Evolutionary conservation across 2,113 vertebrate genomes (phyloP), one percentile per base, ranked within the genome.

Genomic region (Syrrhaptes paradoxus): DNA sequence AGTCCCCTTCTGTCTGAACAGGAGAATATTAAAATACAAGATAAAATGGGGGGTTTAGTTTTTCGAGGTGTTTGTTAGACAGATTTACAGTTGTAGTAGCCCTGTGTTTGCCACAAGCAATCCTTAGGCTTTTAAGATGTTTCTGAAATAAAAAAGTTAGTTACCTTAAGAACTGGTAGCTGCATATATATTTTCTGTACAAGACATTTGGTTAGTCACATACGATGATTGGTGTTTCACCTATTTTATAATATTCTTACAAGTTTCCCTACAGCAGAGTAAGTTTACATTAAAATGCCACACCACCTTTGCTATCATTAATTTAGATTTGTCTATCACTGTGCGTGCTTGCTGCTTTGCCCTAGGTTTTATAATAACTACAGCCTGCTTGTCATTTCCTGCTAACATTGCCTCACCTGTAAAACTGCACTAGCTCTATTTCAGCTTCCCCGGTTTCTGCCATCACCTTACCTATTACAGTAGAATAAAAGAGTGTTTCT

Each of bases 281-380:
- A 94, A 97, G 93, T 97, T 97, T 96, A 92, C 95, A 97, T 97
- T 97, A 97, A 97, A 98, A 98, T 98, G 96, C 96, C 95, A 93
- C 83, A 96, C 92, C 52, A 65, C 91, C 76, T 73, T 96, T 91
- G 91, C 88, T 70, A 92, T 95, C 95, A 93, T 98, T 98, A 98
- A 98, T 98, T 98, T 98, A 97, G 93, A 95, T 98, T 98, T 97
- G 96, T 97, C 98, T 97, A 96, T 98, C 97, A 96, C 97, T 94
- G 94, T 94, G 93, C 95, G 94, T 76, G 95, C 94, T 96, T 89
- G 96, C 97, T 97, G 96, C 97, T 96, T 98, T 97, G 97, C 97
- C 97, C 97, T 97, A 95, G 97, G 97, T 98, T 97, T 97, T 97
- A 97, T 82, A 97, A 97, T 97, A 97, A 98, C 97, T 95, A 89